These are phyloP conservation scores for Cerastis leucographa DNA, from an alignment of 2,888 invertebrate species.

Conservation along the genomic window DNA sequence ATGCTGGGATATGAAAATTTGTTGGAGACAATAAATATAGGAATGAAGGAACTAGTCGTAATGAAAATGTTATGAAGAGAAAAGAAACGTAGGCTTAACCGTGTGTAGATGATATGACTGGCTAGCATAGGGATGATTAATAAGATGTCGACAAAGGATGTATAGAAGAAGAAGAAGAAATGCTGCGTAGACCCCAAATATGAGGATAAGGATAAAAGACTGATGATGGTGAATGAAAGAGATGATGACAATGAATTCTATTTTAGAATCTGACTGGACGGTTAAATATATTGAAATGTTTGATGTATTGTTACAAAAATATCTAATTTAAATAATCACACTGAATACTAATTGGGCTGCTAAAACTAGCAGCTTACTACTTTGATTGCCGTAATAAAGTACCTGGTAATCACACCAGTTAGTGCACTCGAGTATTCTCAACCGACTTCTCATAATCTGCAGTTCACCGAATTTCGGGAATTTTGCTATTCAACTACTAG, in stretches of 20 bases:
- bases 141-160: neutral
- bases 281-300: neutral
- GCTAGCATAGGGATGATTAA: neutral
- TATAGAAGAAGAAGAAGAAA: neutral
- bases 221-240: neutral
- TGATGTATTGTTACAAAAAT: neutral
- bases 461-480: neutral
- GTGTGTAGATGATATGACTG: neutral
- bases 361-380: neutral
- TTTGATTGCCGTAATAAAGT: slow-evolving; percentile 9
- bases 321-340: slow-evolving; percentile 2
- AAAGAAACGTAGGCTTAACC: neutral
- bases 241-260: neutral
- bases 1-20: slow-evolving; percentile 3
- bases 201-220: neutral
- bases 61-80: neutral
- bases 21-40: neutral
- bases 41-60: neutral
- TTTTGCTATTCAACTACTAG: neutral
- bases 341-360: neutral
- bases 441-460: neutral
- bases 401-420: neutral
- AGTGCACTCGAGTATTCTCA: neutral
- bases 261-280: neutral
- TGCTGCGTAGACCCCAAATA: neutral